Evolutionary conservation across 2,888 invertebrate species (phyloP).

Genomic region (Habroteleia sp.): DNA sequence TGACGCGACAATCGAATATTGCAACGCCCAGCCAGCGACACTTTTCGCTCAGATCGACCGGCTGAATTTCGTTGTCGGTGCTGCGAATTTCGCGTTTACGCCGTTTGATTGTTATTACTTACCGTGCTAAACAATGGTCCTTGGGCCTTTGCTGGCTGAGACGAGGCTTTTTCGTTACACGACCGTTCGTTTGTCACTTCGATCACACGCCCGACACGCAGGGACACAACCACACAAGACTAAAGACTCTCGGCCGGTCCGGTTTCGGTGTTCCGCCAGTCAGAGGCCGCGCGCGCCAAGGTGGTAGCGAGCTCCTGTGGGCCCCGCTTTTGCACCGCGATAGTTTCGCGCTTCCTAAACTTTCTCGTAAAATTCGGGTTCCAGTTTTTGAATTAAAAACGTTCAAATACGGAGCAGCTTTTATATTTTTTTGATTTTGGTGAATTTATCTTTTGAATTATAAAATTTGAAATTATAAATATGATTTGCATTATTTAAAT

Average conservation of each 20-base stretch:
- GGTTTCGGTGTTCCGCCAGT: constrained; percentile 61
- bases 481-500: no score
- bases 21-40: background rate
- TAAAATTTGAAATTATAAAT: no score
- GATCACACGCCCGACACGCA: constrained; percentile 70
- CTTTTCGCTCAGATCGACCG: background rate
- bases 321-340: constrained; percentile 21
- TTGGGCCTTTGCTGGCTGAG: constrained; percentile 67
- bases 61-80: background rate
- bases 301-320: constrained; percentile 28
- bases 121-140: constrained; percentile 72
- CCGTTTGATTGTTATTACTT: constrained; percentile 61
- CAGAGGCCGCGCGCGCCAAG: constrained; percentile 27
- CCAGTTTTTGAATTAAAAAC: no score
- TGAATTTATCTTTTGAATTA: no score
- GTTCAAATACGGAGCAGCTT: no score
- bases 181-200: constrained; percentile 75
- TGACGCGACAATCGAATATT: background rate
- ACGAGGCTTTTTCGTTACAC: constrained; percentile 34
- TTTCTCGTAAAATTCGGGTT: no score
- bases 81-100: background rate
- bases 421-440: no score
- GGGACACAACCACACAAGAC: constrained; percentile 75
- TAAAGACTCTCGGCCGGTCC: constrained; percentile 72
- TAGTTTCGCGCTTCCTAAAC: no score